Percentiles rank a stretch among this genome's conserved stretches.
Conservation (phyloP, 92 coral and sea anemone genomes). For the Epizoanthus ramosus region DNA sequence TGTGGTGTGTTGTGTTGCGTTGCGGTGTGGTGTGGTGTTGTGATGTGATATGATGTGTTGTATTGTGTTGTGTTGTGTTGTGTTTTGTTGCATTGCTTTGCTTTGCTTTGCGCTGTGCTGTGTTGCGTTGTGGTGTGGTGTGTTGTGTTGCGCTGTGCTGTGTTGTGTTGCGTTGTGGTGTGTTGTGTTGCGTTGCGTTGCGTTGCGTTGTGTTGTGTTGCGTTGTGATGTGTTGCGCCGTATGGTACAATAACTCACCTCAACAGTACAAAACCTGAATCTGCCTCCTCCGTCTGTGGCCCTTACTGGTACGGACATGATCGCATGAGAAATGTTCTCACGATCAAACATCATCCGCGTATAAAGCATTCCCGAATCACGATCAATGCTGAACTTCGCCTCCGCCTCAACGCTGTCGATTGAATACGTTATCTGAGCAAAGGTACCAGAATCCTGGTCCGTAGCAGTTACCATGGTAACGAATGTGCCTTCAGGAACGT, state of each 20-base stretch:
- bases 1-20: too few species aligned
- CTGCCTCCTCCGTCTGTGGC: constrained; percentile 96
- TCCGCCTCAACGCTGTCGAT: constrained; percentile 86
- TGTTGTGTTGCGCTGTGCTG: too few species aligned
- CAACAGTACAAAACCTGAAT: constrained; percentile 88
- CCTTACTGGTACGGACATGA: constrained; percentile 82
- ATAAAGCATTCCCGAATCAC: constrained; percentile 90
- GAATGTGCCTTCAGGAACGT: constrained; percentile 87
- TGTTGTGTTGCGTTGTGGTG: too few species aligned
- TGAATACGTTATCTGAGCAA: constrained; percentile 77
- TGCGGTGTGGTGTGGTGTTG: too few species aligned
- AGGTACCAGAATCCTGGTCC: constrained; percentile 88
- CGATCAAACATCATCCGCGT: constrained; percentile 90
- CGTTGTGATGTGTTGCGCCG: not conserved
- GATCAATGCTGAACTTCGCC: constrained; percentile 85
- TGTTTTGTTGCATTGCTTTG: too few species aligned
- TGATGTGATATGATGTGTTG: not conserved
- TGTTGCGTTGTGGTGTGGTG: too few species aligned
- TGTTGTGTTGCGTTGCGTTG: too few species aligned
- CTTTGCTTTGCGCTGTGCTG: too few species aligned
- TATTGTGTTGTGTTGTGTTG: too few species aligned
- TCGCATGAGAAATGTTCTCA: constrained; percentile 78
- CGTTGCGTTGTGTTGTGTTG: too few species aligned
- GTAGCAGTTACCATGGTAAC: constrained; percentile 98
- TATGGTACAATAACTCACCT: constrained; percentile 60